A percentile compares a stretch with the other conserved stretches of the same genome.
Conservation (phyloP, 2,888 invertebrate species). For the Ametastegia equiseti region DNA sequence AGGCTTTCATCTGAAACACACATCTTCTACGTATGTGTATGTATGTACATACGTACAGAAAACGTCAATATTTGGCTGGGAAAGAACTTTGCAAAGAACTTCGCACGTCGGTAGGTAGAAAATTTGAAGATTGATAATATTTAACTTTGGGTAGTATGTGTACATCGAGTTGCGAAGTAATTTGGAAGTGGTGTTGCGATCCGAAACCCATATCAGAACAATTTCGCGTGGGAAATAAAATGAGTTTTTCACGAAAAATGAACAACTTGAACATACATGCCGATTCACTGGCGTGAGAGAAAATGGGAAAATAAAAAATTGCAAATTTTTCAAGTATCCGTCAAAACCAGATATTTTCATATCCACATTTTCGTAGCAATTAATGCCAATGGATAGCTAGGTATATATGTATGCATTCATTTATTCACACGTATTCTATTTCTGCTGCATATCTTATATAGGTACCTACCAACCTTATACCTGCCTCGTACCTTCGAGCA, state of each 20-base stretch:
- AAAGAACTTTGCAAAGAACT: background rate
- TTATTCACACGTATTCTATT: background rate
- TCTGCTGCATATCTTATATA: background rate
- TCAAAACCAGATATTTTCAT: background rate
- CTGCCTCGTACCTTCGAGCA: background rate
- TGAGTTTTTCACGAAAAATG: background rate
- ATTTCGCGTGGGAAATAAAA: too few species aligned
- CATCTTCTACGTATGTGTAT: too few species aligned
- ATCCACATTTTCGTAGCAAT: background rate
- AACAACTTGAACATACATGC: background rate
- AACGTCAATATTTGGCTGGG: conserved; percentile 23
- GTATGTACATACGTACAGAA: too few species aligned
- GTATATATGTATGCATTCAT: too few species aligned
- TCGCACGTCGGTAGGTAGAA: background rate
- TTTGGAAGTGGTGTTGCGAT: background rate
- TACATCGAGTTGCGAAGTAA: background rate
- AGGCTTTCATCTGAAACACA: background rate
- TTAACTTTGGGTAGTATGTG: too few species aligned
- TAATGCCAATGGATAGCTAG: background rate
- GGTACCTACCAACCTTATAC: background rate
- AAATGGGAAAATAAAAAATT: background rate
- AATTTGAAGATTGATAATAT: background rate
- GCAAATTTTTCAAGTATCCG: background rate
- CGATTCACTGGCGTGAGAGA: background rate
- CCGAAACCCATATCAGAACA: too few species aligned